Evolutionary conservation across 2,113 vertebrate genomes (phyloP).

Genomic region (Danio rerio): DNA sequence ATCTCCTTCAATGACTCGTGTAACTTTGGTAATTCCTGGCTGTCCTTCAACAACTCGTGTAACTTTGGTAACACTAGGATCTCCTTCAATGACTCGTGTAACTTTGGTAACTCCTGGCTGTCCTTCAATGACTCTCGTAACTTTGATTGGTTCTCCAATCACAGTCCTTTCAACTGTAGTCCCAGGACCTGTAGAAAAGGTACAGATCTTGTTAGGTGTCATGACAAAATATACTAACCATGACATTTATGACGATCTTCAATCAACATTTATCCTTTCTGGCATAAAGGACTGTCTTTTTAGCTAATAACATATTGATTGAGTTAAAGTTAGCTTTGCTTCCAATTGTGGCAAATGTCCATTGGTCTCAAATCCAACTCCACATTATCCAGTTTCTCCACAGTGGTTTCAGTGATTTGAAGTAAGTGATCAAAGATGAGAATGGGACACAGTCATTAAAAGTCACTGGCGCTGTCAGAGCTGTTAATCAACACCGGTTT

Average conservation of each 20-base stretch:
- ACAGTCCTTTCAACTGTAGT: conserved; percentile 62
- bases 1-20: not conserved
- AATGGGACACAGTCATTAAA: not conserved
- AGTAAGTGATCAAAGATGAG: not conserved
- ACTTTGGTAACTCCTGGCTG: not conserved
- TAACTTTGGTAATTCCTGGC: not conserved
- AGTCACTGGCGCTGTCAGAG: not conserved
- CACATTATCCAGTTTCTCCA: not conserved
- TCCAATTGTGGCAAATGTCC: not conserved
- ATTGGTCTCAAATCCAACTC: not conserved
- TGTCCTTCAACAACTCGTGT: not conserved
- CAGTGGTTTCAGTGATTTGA: not conserved
- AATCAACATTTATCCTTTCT: not conserved
- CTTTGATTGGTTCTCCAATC: not conserved
- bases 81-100: not conserved
- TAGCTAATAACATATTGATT: not conserved
- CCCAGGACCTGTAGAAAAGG: conserved; percentile 59
- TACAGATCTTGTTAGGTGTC: conserved; percentile 8
- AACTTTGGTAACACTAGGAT: not conserved
- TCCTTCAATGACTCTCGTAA: conserved; percentile 3
- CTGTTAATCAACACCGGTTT: not conserved
- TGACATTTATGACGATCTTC: too few species aligned
- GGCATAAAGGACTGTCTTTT: not conserved
- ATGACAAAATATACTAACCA: not conserved
- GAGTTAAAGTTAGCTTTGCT: not conserved